Evolutionary conservation across 2,797 vertebrate genomes (phyloP), one percentile per base, ranked within the genome.

Genomic region (Microtus californicus): DNA sequence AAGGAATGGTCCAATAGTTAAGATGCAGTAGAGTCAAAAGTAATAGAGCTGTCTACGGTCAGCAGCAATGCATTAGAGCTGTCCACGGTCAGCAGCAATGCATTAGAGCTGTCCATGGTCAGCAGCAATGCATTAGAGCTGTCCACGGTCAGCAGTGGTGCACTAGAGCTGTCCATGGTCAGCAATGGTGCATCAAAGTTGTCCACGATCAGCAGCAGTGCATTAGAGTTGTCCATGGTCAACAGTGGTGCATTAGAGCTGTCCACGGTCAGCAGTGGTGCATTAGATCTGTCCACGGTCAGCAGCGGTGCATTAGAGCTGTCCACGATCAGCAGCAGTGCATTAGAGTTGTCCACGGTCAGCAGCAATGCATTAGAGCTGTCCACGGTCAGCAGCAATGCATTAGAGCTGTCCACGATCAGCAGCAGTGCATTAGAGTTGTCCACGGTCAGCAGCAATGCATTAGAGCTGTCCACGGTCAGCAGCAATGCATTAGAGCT

Each of bases 181-280:
- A 1, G 98, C 90, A 45, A 99, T 99, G 96, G 43, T 43, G 43
- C 43, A 43, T 43, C n/a, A n/a, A n/a, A n/a, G n/a, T n/a, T n/a
- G n/a, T n/a, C n/a, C n/a, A n/a, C n/a, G n/a, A n/a, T n/a, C n/a
- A 43, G 5, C 43, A 43, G 5, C 5, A 1, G 97, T 93, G 45
- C 45, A 11, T 45, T 27, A 74, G 73, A 40, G 25, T 5, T 74
- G 73, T 27, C 37, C 37, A 74, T 2, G 21, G 71, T 43, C 23
- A 43, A n/a, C 69, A 71, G n/a, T 0, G 15, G 6, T 69, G 34
- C 31, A 69, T 69, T 31, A 13, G 9, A 65, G 11, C 1, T 65
- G 3, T 12, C 63, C 29, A 69, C 2, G 14, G 6, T 19, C 67
- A 69, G 34, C 31, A 67, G 65, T 0, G 5, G 31, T 67, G 67